These are phyloP conservation scores for Trichomycterus rosablanca DNA, from an alignment of 2,113 vertebrate species.

Conservation along the genomic window DNA sequence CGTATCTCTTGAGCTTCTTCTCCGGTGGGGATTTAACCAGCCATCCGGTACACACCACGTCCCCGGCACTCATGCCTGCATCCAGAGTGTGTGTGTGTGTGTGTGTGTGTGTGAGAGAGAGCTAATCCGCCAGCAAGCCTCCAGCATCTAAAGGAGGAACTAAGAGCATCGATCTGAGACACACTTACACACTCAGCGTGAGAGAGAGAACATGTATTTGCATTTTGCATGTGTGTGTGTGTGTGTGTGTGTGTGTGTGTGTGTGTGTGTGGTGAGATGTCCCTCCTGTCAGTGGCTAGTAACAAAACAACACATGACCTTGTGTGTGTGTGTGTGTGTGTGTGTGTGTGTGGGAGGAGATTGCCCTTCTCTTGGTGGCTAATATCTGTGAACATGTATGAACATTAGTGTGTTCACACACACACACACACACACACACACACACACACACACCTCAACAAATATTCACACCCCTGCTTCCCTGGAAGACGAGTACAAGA, in stretches of 20 bases:
- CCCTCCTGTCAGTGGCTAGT: slow-evolving; percentile 39
- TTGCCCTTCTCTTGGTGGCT: background rate
- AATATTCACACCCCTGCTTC: no score
- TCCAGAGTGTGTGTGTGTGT: slow-evolving; percentile 26
- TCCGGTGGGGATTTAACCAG: slow-evolving; percentile 97
- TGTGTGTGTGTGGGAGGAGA: no score
- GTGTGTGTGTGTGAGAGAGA: slow-evolving; percentile 50
- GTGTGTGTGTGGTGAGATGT: no score
- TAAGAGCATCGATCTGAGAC: slow-evolving; percentile 77
- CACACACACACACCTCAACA: no score
- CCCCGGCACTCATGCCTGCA: slow-evolving; percentile 87
- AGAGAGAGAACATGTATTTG: slow-evolving; percentile 12
- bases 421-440: no score
- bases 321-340: slow-evolving; percentile 21
- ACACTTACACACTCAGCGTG: slow-evolving; percentile 45
- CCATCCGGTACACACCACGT: slow-evolving; percentile 94
- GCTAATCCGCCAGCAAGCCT: slow-evolving; percentile 68
- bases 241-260: slow-evolving; percentile 15
- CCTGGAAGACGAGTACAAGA: no score
- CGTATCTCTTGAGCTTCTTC: slow-evolving; percentile 96
- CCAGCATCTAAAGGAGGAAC: slow-evolving; percentile 77
- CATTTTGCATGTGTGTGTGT: background rate
- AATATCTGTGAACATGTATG: no score
- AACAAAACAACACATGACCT: slow-evolving; percentile 46
- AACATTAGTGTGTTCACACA: no score